Evolutionary conservation across 2,888 invertebrate genomes (phyloP), one percentile per base, ranked within the genome.

Genomic region (Campoplex nolae): DNA sequence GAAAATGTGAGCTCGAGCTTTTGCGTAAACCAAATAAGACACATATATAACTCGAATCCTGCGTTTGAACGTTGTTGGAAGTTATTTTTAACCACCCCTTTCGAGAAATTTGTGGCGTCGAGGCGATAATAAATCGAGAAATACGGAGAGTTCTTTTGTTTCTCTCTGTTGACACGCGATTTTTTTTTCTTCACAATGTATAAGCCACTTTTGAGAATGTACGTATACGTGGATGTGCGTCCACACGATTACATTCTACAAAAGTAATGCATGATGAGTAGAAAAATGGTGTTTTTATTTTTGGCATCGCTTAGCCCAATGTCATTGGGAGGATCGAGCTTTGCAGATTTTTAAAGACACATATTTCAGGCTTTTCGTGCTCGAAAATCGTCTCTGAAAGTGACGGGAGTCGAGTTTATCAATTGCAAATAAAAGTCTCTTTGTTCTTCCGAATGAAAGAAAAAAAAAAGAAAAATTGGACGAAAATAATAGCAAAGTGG

Each of bases 51-150:
- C 42, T 42, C 54, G 67, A 81, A 32, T 65, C 42, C 65, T 62
- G 81, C 65, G 67, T 84, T 86, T 73, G 73, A 70, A 56, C 82
- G 84, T 62, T 74, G 84, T 65, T 68, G 13, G 56, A 70, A 87
- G 87, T 84, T 87, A 87, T 87, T 84, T 87, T 87, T 87, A 87
- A 82, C 84, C 78, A 48, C 77, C 81, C 87, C 84, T 73, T 58
- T 65, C 48, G 79, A 77, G 81, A 65, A 81, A 45, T 75, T 82
- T 56, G 73, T 84, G 45, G 58, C 35, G 75, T 84, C 79, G 84
- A 84, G 75, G 67, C 74, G 84, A 79, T 84, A 78, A 87, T 87
- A 87, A 87, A 81, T 87, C 84, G 87, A 68, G 58, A 78, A 78
- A 56, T 76, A 75, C 58, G 81, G 48, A 68, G 56, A 78, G n/a